A percentile compares a stretch with the other conserved stretches of the same genome.
phyloP scores from a whole-genome alignment of 2,888 invertebrate genomes.

The Hirtodrosophila confusa region DNA sequence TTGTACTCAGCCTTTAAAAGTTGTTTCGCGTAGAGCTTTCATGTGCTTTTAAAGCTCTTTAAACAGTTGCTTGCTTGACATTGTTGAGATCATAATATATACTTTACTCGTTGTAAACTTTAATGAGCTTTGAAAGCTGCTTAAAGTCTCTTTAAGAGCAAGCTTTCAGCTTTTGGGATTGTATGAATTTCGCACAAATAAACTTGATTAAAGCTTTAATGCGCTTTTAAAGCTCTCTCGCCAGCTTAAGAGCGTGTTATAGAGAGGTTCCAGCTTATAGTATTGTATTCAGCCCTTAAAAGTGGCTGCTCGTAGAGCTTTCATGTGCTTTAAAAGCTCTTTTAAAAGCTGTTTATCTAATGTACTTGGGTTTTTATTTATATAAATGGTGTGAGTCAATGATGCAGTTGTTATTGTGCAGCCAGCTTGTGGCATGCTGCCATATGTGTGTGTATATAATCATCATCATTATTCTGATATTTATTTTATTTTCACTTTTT shows the following conservation, averaged over 20 bases:
- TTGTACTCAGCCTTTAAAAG: too few relatives aligned
- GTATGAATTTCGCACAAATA: too few relatives aligned
- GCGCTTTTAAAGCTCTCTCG: background rate
- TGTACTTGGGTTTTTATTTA: too few relatives aligned
- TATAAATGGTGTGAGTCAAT: conserved; percentile 25
- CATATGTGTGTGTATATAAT: conserved; percentile 37
- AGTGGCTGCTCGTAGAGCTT: background rate
- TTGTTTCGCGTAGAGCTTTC: background rate
- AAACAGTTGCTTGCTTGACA: too few relatives aligned
- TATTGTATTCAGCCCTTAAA: too few relatives aligned
- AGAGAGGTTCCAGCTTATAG: too few relatives aligned
- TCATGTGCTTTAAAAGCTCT: conserved; percentile 3
- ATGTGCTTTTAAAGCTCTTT: conserved; percentile 9
- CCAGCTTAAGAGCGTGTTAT: too few relatives aligned
- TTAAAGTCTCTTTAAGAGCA: background rate
- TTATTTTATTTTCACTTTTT: conserved; percentile 58
- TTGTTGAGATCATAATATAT: too few relatives aligned
- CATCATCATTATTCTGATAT: conserved; percentile 59
- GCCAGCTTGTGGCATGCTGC: conserved; percentile 20
- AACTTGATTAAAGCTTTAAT: too few relatives aligned
- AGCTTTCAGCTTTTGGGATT: background rate
- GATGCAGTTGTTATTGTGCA: conserved; percentile 33
- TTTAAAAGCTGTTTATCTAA: too few relatives aligned
- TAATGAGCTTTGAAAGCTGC: too few relatives aligned
- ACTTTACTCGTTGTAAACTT: too few relatives aligned